Evolutionary conservation across 2,888 invertebrate genomes (phyloP).

Genomic region (Eupithecia exiguata): DNA sequence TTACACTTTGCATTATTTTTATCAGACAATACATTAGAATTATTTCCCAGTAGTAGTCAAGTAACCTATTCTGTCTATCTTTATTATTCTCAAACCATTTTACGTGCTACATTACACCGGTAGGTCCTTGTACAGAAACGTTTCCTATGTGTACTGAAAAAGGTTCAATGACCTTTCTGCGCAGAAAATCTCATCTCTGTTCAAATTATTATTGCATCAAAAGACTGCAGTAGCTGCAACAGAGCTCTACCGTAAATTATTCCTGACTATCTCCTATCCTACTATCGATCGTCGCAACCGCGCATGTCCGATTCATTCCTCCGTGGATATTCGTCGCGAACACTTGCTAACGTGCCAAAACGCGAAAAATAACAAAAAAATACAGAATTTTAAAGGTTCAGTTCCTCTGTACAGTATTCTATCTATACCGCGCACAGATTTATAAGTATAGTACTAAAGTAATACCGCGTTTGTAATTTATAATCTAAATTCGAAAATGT

Average conservation of each 20-base stretch:
- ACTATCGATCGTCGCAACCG: slow-evolving; percentile 30
- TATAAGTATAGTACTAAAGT: no score
- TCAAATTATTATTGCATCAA: slow-evolving; percentile 2
- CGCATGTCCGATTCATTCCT: slow-evolving; percentile 32
- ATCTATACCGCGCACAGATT: not conserved
- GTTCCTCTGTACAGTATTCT: not conserved
- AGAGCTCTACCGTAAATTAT: not conserved
- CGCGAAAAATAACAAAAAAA: slow-evolving; percentile 29
- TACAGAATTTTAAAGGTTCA: not conserved
- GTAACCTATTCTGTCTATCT: no score
- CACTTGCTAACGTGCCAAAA: slow-evolving; percentile 16
- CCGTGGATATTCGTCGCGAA: slow-evolving; percentile 9
- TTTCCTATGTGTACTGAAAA: not conserved
- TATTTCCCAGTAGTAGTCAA: no score
- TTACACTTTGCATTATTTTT: no score
- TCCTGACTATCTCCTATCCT: slow-evolving; percentile 4
- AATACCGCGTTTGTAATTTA: not conserved
- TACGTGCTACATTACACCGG: not conserved
- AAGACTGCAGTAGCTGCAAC: slow-evolving; percentile 3
- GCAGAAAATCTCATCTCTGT: not conserved
- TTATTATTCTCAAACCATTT: not conserved
- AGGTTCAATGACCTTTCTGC: not conserved
- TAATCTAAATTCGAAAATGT: slow-evolving; percentile 19
- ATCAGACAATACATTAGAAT: no score
- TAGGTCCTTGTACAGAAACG: not conserved